phyloP scores from a whole-genome alignment of 2,797 vertebrate genomes.

The Epinephelus coioides region DNA sequence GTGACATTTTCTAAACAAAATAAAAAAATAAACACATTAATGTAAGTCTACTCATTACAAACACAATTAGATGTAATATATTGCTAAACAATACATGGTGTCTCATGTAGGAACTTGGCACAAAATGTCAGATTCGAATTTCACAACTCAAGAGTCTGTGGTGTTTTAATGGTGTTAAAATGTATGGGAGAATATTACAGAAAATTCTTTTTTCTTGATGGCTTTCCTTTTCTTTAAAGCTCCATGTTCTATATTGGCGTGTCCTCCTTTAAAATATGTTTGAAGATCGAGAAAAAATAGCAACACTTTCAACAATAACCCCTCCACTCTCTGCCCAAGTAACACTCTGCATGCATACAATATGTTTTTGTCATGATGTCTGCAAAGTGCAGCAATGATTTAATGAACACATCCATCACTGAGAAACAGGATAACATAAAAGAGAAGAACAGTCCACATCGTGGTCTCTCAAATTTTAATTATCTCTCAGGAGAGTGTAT shows the following conservation, averaged over 20 bases:
- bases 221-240: conserved; percentile 35
- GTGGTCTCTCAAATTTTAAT: conserved; percentile 80
- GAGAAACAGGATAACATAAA: conserved; percentile 65
- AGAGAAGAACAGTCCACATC: conserved; percentile 63
- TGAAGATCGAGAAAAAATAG: conserved; percentile 43
- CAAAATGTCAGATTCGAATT: conserved; percentile 1
- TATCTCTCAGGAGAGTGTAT: conserved; percentile 76
- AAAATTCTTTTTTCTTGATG: background rate
- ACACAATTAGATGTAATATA: background rate
- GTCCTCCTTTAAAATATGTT: conserved; percentile 39
- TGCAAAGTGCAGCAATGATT: conserved; percentile 73
- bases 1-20: background rate
- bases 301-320: conserved; percentile 44
- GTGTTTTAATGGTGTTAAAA: conserved; percentile 1
- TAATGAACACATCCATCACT: conserved; percentile 78
- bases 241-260: conserved; percentile 8
- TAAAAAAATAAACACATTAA: background rate
- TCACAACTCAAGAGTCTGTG: background rate
- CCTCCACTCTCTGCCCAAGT: conserved; percentile 13
- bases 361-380: conserved; percentile 50
- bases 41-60: conserved; percentile 1
- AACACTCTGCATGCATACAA: background rate
- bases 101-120: background rate
- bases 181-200: background rate
- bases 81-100: background rate